A percentile compares a stretch with the other conserved stretches of the same genome.
These are phyloP conservation scores for Nannobrachium achirus DNA, from an alignment of 2,113 vertebrate genomes.

Conservation along the genomic window DNA sequence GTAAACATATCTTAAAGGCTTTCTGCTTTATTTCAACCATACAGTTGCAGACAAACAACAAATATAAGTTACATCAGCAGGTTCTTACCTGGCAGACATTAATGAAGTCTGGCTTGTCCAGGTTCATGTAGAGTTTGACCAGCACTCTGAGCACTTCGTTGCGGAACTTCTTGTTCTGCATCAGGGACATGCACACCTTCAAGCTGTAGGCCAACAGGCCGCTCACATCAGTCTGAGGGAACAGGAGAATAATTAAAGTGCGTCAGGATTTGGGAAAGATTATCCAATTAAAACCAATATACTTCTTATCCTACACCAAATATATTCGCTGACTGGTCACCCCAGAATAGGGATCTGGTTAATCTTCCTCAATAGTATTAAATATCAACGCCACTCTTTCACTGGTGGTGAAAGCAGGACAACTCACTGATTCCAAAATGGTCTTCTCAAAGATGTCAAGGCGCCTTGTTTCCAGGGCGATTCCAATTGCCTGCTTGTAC, in stretches of 20 bases:
- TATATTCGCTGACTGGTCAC: too few relatives aligned
- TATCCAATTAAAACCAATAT: too few relatives aligned
- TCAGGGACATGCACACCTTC: conserved; percentile 98
- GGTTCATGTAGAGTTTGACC: conserved; percentile 99
- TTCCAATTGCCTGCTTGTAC: conserved; percentile 98
- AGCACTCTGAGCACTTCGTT: conserved; percentile 95
- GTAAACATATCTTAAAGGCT: too few relatives aligned
- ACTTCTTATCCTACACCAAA: too few relatives aligned
- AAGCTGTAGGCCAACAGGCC: conserved; percentile 98
- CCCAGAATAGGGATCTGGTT: too few relatives aligned
- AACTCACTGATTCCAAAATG: conserved; percentile 83
- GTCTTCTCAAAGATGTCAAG: conserved; percentile 98
- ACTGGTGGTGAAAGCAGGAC: too few relatives aligned
- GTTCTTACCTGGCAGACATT: conserved; percentile 94
- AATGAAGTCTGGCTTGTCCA: conserved; percentile 99
- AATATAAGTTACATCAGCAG: background rate
- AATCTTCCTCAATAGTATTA: too few relatives aligned
- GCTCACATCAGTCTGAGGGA: conserved; percentile 90
- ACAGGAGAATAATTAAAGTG: background rate
- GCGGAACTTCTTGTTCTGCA: conserved; percentile 98
- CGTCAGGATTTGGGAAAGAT: background rate
- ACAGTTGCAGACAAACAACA: too few relatives aligned
- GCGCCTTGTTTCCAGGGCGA: conserved; percentile 93
- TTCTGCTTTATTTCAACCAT: too few relatives aligned
- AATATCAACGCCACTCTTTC: too few relatives aligned